Evolutionary conservation across 2,113 vertebrate genomes (phyloP), one percentile per base, ranked within the genome.

Genomic region (Pipa parva): DNA sequence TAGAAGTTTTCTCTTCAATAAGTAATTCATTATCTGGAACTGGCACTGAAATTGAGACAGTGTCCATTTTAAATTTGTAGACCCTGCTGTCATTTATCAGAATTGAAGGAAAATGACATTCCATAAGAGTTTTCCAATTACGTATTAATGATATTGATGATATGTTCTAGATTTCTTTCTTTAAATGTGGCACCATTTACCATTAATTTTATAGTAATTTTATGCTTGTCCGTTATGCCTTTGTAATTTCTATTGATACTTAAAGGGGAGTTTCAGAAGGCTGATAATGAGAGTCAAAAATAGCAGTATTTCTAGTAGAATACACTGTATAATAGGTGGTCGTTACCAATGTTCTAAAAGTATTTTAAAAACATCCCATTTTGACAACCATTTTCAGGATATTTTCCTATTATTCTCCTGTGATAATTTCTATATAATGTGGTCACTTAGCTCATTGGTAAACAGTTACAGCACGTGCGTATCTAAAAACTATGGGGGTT

Each of bases 1-100:
- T 33, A 46, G 59, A 46, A 61, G 59, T 61, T 61, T 61, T 61
- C 17, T 48, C n/a, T 45, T 26, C 37, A 39, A 22, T 45, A 26
- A 42, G 11, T 18, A 42, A 48, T 49, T 49, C 46, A 49, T 61
- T 61, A 48, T 48, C 26, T 48, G 20, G 25, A 10, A 29, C 13
- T 58, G 55, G 29, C 29, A 6, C 12, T 36, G 31, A 58, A n/a
- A 58, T 24, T 37, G 31, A 33, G 55, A 36, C 29, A 58, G 11
- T 49, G 46, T 58, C 4, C 3, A 20, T 20, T 28, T 22, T 29
- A 17, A 13, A 37, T 37, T 25, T 59, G 21, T 24, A 59, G 39
- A 42, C 39, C 15, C 39, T n/a, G 12, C 13, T 42, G 17, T 42
- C 3, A 42, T 42, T n/a, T 15, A 42, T 42, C 17, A 15, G 39